These are phyloP conservation scores for Herminia tarsipennalis DNA, from an alignment of 2,888 invertebrate genomes.

Conservation along the genomic window DNA sequence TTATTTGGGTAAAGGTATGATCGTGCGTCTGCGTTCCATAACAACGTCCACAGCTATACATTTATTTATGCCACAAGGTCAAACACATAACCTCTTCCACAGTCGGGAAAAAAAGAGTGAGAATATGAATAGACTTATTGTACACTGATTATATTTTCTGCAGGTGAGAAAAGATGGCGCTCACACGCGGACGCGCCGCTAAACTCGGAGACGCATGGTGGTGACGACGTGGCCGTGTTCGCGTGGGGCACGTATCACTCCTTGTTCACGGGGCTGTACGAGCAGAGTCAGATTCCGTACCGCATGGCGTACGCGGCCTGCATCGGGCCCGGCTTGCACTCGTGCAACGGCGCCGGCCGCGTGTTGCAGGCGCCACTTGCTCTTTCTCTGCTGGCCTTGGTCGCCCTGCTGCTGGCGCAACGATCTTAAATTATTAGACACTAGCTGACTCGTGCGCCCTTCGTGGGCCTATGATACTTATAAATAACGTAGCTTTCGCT, in stretches of 20 bases:
- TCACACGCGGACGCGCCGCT: slow-evolving; percentile 83
- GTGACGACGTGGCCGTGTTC: slow-evolving; percentile 91
- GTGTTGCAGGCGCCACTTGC: not conserved
- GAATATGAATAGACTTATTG: no score
- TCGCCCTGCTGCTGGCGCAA: not conserved
- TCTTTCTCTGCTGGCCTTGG: not conserved
- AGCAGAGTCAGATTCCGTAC: slow-evolving; percentile 92
- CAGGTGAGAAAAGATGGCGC: slow-evolving; percentile 51
- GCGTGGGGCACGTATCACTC: slow-evolving; percentile 89
- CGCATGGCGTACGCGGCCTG: slow-evolving; percentile 90
- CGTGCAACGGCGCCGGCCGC: slow-evolving; percentile 50
- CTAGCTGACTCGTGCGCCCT: no score
- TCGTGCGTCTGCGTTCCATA: no score
- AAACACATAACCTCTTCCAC: no score
- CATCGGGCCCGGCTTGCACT: slow-evolving; percentile 84
- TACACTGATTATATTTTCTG: not conserved
- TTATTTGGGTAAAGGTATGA: no score
- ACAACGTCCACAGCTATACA: no score
- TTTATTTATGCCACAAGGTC: no score
- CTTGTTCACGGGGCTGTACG: slow-evolving; percentile 91
- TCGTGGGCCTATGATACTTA: no score
- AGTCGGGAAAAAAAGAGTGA: no score
- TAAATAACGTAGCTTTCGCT: no score
- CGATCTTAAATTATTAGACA: no score
- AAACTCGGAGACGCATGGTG: slow-evolving; percentile 89